Conservation (phyloP, 2,113 vertebrate species). For the Gambusia holbrooki region DNA sequence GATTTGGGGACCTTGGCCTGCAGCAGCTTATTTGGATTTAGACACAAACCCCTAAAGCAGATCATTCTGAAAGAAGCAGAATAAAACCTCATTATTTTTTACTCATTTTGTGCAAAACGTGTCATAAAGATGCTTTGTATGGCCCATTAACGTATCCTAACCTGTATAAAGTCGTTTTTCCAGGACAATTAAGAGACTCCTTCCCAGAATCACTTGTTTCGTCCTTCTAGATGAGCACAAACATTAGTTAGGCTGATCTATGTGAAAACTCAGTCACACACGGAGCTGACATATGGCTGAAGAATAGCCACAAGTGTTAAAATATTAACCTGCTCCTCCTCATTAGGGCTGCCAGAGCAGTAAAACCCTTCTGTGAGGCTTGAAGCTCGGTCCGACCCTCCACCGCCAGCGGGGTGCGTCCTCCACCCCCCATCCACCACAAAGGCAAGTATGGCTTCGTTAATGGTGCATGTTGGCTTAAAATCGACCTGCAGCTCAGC, state of each 20-base stretch:
- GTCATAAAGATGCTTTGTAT: no score
- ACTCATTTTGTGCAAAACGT: no score
- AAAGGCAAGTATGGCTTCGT: conserved; percentile 65
- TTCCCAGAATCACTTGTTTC: not conserved
- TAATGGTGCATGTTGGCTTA: conserved; percentile 64
- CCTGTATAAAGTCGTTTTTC: not conserved
- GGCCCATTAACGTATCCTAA: no score
- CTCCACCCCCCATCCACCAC: conserved; percentile 34
- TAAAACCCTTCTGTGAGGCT: not conserved
- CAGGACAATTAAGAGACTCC: not conserved
- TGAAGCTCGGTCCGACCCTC: conserved; percentile 19
- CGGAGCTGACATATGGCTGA: conserved; percentile 50
- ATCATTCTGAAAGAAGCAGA: no score
- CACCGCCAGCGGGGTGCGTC: conserved; percentile 49
- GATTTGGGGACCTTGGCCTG: no score
- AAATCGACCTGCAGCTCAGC: conserved; percentile 56
- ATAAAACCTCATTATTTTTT: no score
- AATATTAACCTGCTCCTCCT: conserved; percentile 73
- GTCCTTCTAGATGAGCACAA: not conserved
- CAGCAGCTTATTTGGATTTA: no score
- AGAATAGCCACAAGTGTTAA: conserved; percentile 68
- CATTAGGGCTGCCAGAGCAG: conserved; percentile 50
- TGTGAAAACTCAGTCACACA: no score
- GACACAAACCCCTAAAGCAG: no score
- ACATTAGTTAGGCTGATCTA: not conserved